Evolutionary conservation across 2,888 invertebrate species (phyloP).

Genomic region (Drosophila demipolita): DNA sequence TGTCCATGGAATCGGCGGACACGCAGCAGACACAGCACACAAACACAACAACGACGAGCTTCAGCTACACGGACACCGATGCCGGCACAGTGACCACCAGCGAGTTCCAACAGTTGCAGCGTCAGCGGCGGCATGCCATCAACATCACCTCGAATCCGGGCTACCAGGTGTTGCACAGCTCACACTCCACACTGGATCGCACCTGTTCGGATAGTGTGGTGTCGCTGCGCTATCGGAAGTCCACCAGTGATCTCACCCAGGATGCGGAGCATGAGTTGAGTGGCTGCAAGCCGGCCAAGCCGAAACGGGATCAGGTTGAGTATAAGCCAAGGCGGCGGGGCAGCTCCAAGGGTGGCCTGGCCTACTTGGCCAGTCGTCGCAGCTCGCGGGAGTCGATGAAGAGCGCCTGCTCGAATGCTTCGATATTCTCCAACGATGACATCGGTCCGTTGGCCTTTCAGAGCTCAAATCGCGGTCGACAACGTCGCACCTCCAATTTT

Average conservation of each 20-base stretch:
- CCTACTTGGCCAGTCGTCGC: conserved; percentile 93
- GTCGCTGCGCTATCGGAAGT: conserved; percentile 88
- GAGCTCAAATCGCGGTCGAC: conserved; percentile 91
- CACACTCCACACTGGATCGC: conserved; percentile 84
- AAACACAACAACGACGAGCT: conserved; percentile 82
- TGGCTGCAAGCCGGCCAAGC: conserved; percentile 62
- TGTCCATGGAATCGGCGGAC: conserved; percentile 83
- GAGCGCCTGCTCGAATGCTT: conserved; percentile 89
- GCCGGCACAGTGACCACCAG: conserved; percentile 28
- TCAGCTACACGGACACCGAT: conserved; percentile 77
- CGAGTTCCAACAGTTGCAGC: conserved; percentile 35
- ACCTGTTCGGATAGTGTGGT: conserved; percentile 85
- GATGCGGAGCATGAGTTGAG: conserved; percentile 76
- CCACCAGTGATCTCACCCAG: conserved; percentile 90
- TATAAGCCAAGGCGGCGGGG: conserved; percentile 88
- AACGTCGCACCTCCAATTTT: conserved; percentile 94
- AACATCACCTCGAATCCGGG: conserved; percentile 85
- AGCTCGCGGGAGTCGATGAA: conserved; percentile 91
- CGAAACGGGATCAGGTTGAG: conserved; percentile 60
- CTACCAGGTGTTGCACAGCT: conserved; percentile 85
- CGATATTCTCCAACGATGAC: conserved; percentile 90
- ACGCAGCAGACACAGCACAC: conserved; percentile 70
- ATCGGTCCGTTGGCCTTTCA: conserved; percentile 93
- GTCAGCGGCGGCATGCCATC: conserved; percentile 84
- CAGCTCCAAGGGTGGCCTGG: conserved; percentile 87